These are phyloP conservation scores for Nibea coibor DNA, from an alignment of 2,113 vertebrate genomes.

Conservation along the genomic window DNA sequence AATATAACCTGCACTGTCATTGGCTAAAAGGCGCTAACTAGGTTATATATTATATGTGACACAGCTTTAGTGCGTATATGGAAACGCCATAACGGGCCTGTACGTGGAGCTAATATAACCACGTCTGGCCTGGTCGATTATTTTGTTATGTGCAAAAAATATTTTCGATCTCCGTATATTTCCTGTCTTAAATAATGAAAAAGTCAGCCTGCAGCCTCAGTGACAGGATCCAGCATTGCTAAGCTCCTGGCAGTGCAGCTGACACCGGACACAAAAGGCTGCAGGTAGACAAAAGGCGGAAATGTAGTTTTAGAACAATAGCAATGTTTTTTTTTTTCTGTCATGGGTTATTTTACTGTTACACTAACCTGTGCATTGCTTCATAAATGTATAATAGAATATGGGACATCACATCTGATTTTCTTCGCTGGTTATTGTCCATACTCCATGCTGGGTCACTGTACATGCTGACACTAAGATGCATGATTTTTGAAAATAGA, in stretches of 20 bases:
- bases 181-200: background rate
- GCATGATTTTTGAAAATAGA: background rate
- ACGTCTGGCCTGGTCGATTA: slow-evolving; percentile 39
- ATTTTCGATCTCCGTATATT: background rate
- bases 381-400: background rate
- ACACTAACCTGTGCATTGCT: background rate
- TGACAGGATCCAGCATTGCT: background rate
- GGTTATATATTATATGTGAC: background rate
- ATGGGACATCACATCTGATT: background rate
- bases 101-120: background rate
- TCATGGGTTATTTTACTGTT: background rate
- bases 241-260: background rate
- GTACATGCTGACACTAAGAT: background rate
- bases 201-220: background rate
- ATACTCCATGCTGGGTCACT: background rate
- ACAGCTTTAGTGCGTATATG: background rate
- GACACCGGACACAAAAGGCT: background rate
- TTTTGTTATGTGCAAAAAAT: background rate
- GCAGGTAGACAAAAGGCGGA: background rate
- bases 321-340: background rate
- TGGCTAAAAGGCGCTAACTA: background rate
- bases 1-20: background rate
- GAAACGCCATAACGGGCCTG: background rate
- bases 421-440: background rate
- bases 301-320: background rate